These are phyloP conservation scores for Notodonta ziczac DNA, from an alignment of 2,888 invertebrate genomes.

Conservation along the genomic window DNA sequence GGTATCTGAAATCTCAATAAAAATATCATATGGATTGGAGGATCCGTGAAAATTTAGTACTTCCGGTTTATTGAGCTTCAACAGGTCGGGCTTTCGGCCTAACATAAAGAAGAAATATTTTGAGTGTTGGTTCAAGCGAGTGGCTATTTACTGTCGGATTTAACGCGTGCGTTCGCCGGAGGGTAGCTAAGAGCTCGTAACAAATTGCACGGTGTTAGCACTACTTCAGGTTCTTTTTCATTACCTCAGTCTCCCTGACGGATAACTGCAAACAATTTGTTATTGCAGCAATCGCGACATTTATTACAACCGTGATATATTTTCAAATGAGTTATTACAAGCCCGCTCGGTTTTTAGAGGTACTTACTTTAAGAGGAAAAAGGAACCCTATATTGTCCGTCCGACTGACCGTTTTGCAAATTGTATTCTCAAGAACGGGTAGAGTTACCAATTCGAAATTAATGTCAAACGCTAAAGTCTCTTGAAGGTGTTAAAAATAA, in stretches of 20 bases:
- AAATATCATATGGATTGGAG: background rate
- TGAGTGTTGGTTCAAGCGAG: slow-evolving; percentile 40
- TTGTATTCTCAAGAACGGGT: too few species aligned
- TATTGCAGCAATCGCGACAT: slow-evolving; percentile 18
- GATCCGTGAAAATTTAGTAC: background rate
- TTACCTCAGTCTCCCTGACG: slow-evolving; percentile 49
- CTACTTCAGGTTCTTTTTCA: slow-evolving; percentile 65
- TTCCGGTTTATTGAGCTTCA: background rate
- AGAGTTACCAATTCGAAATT: too few species aligned
- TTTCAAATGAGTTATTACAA: background rate
- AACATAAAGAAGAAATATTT: slow-evolving; percentile 22
- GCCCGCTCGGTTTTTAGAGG: background rate
- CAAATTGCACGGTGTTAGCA: slow-evolving; percentile 60
- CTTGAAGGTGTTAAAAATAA: too few species aligned
- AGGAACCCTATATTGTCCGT: too few species aligned
- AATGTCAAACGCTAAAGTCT: too few species aligned
- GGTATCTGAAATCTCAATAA: too few species aligned
- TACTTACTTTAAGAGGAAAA: too few species aligned
- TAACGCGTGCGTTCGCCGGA: slow-evolving; percentile 50
- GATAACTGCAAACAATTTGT: slow-evolving; percentile 31
- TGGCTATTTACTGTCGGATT: slow-evolving; percentile 45
- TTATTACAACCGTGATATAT: background rate
- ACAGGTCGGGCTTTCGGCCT: slow-evolving; percentile 8
- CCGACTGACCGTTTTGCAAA: too few species aligned
- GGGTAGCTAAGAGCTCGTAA: slow-evolving; percentile 65